Percentiles rank a stretch among this genome's conserved stretches.
phyloP scores from a whole-genome alignment of 2,113 vertebrate species.

The Paraplagusia blochii region DNA sequence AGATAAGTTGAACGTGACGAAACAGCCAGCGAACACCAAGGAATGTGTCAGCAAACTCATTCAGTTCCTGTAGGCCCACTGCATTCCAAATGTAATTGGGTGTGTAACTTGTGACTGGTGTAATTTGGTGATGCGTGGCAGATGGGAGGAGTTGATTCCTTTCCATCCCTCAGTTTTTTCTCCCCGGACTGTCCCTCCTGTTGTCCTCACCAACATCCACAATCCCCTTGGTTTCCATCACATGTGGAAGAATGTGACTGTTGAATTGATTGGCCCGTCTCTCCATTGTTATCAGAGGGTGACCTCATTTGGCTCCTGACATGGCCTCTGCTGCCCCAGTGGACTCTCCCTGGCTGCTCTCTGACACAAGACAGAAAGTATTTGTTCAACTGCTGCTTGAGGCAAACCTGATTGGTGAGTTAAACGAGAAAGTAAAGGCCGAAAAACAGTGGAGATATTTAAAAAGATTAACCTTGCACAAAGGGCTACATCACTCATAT shows the following conservation, averaged over 20 bases:
- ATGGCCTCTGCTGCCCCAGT: slow-evolving; percentile 28
- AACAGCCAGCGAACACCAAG: slow-evolving; percentile 31
- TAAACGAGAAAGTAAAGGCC: slow-evolving; percentile 3
- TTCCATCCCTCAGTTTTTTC: slow-evolving; percentile 33
- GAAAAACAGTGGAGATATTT: slow-evolving; percentile 5
- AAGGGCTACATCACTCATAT: not conserved
- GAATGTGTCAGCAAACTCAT: slow-evolving; percentile 56
- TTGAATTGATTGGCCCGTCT: slow-evolving; percentile 43
- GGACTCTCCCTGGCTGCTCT: slow-evolving; percentile 19
- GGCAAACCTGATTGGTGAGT: slow-evolving; percentile 13
- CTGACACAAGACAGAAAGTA: slow-evolving; percentile 40
- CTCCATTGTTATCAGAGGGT: slow-evolving; percentile 40
- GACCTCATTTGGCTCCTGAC: slow-evolving; percentile 55
- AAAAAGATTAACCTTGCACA: not conserved
- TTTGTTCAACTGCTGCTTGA: slow-evolving; percentile 34
- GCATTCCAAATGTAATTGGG: slow-evolving; percentile 61
- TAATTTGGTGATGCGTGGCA: slow-evolving; percentile 57
- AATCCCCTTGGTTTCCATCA: slow-evolving; percentile 34
- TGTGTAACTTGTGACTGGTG: slow-evolving; percentile 67
- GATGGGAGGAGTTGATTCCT: slow-evolving; percentile 52
- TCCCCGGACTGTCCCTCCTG: slow-evolving; percentile 8
- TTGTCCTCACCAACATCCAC: slow-evolving; percentile 16
- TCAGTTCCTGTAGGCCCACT: slow-evolving; percentile 31
- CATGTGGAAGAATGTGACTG: slow-evolving; percentile 54
- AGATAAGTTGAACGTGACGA: slow-evolving; percentile 42